phyloP scores from a whole-genome alignment of 2,797 vertebrate genomes.

The Mormyrops attenuatus region DNA sequence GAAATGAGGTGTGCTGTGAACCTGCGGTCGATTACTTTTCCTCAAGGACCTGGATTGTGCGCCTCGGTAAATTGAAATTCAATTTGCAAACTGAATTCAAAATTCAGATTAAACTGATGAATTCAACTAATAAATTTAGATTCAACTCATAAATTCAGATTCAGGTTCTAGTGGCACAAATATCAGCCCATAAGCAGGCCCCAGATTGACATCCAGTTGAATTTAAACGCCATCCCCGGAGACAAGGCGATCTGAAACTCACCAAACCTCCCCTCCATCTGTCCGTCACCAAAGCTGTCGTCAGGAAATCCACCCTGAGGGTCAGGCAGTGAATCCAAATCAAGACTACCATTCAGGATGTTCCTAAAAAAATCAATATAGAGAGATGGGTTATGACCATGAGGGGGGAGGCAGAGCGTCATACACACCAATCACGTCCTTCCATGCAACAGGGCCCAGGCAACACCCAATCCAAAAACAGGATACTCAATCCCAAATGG shows the following conservation, averaged over 20 bases:
- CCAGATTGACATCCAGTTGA: not conserved
- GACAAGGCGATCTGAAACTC: slow-evolving; percentile 50
- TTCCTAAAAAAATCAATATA: slow-evolving; percentile 65
- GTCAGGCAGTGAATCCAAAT: slow-evolving; percentile 45
- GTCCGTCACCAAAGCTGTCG: slow-evolving; percentile 41
- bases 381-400: slow-evolving; percentile 40
- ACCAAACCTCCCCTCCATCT: slow-evolving; percentile 54
- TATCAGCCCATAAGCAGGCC: no score
- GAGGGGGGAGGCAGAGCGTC: not conserved
- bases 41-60: no score
- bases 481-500: not conserved
- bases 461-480: not conserved
- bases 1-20: no score
- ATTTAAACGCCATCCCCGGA: not conserved
- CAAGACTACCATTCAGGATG: slow-evolving; percentile 49
- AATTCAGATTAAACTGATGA: no score
- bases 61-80: no score
- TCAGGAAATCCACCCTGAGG: slow-evolving; percentile 46
- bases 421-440: not conserved
- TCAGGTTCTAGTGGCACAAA: no score
- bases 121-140: no score
- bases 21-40: no score
- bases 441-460: not conserved
- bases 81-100: no score
- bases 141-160: no score